Evolutionary conservation across 2,113 vertebrate genomes (phyloP), one percentile per base, ranked within the genome.

Genomic region (Montifringilla adamsi): DNA sequence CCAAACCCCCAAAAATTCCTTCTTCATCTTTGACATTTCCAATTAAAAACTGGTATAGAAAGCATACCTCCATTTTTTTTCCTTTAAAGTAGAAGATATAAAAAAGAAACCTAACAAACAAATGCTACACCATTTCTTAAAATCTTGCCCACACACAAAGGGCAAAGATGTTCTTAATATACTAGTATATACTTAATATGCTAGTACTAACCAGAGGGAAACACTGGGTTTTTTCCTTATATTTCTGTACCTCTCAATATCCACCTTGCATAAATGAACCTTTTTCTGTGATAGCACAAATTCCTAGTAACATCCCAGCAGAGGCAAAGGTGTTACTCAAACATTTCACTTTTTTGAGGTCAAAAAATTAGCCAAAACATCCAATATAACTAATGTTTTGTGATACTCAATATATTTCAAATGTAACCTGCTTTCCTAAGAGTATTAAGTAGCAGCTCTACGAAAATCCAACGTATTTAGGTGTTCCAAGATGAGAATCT

Each of bases 341-440:
- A 76, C 5, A n/a, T 53, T 55, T 59, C 20, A 43, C 2, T 47
- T 8, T 33, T 90, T 37, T 41, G 31, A 83, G 43, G 55, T 43
- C 8, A 0, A 0, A 28, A 90, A n/a, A n/a, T 2, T 2, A 53
- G 13, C 7, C 4, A 60, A 46, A 23, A 7, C 8, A 64, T 56
- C 10, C 20, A 31, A 15, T 26, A 18, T 21, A 82, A 70, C 6
- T 13, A 47, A 47, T 43, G 4, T 7, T 10, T 89, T 41, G 22
- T n/a, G 33, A 35, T 44, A 63, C 4, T 47, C 20, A n/a, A 18
- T 53, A 8, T 23, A 47, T n/a, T 85, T 94, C 67, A 63, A 77
- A 93, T 23, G 22, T 10, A 55, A 22, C 24, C 20, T 50, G 49
- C 13, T 93, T 86, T 86, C 68, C 46, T 13, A 7, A 62, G 43